A percentile compares a stretch with the other conserved stretches of the same genome.
Conservation (phyloP, 2,797 vertebrate species). For the Tenualosa thibaudeaui region DNA sequence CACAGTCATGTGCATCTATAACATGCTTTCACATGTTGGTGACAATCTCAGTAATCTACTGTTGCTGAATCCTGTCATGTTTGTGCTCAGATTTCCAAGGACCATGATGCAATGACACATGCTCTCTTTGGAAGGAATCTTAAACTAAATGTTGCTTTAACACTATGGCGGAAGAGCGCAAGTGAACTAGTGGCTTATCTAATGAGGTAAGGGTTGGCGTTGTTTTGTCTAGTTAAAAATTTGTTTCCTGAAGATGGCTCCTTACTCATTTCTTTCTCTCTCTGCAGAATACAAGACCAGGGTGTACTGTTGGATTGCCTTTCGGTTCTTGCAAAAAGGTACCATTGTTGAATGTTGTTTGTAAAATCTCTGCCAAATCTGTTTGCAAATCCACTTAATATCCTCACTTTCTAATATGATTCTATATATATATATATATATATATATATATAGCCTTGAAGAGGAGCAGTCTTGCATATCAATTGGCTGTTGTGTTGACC, state of each 20-base stretch:
- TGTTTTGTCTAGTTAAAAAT: not conserved
- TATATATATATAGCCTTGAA: constrained; percentile 82
- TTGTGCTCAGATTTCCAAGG: constrained; percentile 85
- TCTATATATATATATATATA: constrained; percentile 30
- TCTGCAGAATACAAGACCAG: constrained; percentile 87
- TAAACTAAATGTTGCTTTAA: constrained; percentile 92
- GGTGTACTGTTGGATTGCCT: constrained; percentile 94
- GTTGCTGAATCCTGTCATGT: not conserved
- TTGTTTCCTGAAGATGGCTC: not conserved
- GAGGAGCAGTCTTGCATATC: constrained; percentile 89
- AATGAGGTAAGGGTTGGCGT: constrained; percentile 76
- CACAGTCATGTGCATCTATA: not conserved
- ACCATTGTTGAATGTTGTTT: constrained; percentile 51
- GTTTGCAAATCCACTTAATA: not conserved
- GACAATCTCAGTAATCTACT: not conserved
- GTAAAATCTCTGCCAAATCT: not conserved
- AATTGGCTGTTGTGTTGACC: constrained; percentile 95
- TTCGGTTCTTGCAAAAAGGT: constrained; percentile 95
- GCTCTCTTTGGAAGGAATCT: constrained; percentile 96
- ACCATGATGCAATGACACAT: constrained; percentile 93
- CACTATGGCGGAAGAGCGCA: constrained; percentile 91
- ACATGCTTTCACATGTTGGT: not conserved
- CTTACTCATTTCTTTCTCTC: constrained; percentile 18
- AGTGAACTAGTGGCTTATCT: constrained; percentile 94
- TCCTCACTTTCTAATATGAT: constrained; percentile 10